Evolutionary conservation across 2,797 vertebrate species (phyloP).

Genomic region (Tragopan temminckii): DNA sequence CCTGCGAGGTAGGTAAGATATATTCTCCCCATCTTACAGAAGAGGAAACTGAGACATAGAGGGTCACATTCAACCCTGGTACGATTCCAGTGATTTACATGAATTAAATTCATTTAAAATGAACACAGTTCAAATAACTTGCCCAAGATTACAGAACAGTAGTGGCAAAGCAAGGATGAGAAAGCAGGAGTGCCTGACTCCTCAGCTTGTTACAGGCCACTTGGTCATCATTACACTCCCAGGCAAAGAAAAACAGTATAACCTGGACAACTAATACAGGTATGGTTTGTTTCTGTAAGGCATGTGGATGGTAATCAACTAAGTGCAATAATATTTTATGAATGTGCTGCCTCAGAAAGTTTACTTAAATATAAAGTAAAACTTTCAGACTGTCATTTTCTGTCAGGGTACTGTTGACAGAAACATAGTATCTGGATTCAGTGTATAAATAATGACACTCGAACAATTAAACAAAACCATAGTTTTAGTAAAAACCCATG

Average conservation of each 20-base stretch:
- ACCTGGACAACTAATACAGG: constrained; percentile 47
- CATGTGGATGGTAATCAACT: constrained; percentile 69
- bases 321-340: constrained; percentile 55
- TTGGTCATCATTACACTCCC: constrained; percentile 1
- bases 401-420: constrained; percentile 31
- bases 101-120: constrained; percentile 50
- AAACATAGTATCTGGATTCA: constrained; percentile 17
- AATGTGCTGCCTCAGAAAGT: constrained; percentile 59
- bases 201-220: constrained; percentile 24
- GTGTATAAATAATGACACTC: constrained; percentile 41
- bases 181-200: constrained; percentile 23
- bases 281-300: constrained; percentile 73
- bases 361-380: constrained; percentile 47
- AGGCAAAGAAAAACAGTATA: constrained; percentile 25
- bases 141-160: constrained; percentile 45
- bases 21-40: constrained; percentile 63
- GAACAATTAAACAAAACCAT: neutral
- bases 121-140: constrained; percentile 43
- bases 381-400: constrained; percentile 39
- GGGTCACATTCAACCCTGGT: constrained; percentile 54
- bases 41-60: constrained; percentile 57
- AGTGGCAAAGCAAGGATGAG: constrained; percentile 41
- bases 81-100: constrained; percentile 66
- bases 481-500: neutral
- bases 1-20: constrained; percentile 72